Conservation (phyloP, 2,113 vertebrate genomes). For the Scartelaos histophorus region DNA sequence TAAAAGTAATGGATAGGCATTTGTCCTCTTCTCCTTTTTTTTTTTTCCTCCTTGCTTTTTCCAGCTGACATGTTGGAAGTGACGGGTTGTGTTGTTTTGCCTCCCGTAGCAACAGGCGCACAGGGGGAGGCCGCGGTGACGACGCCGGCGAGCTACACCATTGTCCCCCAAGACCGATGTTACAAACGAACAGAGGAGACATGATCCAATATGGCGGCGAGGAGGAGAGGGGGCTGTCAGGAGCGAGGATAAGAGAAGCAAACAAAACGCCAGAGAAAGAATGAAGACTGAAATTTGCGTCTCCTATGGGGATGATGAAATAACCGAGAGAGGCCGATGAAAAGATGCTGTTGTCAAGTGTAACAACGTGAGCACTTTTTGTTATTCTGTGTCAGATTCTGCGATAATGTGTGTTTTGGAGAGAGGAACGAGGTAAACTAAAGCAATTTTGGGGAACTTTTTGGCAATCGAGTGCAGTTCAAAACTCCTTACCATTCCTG, state of each 20-base stretch:
- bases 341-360: slow-evolving; percentile 1
- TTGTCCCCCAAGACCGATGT: slow-evolving; percentile 38
- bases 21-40: slow-evolving; percentile 7
- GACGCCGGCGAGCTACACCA: slow-evolving; percentile 43
- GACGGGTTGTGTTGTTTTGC: slow-evolving; percentile 58
- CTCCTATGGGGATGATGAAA: slow-evolving; percentile 23
- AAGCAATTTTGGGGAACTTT: not conserved
- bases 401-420: not conserved
- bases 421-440: not conserved
- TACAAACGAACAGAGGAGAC: slow-evolving; percentile 61
- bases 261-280: not conserved
- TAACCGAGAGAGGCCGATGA: not conserved
- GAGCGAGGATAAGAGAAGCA: not conserved
- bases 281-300: slow-evolving; percentile 11
- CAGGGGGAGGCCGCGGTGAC: slow-evolving; percentile 65
- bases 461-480: not conserved
- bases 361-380: not conserved
- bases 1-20: slow-evolving; percentile 24
- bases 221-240: slow-evolving; percentile 43
- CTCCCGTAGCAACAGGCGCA: slow-evolving; percentile 61
- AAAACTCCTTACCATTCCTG: not conserved
- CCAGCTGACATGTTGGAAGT: slow-evolving; percentile 50
- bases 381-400: not conserved
- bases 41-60: slow-evolving; percentile 2
- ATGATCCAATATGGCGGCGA: slow-evolving; percentile 49